Evolutionary conservation across 2,888 invertebrate species (phyloP), one percentile per base, ranked within the genome.

Genomic region (Villa cingulata): DNA sequence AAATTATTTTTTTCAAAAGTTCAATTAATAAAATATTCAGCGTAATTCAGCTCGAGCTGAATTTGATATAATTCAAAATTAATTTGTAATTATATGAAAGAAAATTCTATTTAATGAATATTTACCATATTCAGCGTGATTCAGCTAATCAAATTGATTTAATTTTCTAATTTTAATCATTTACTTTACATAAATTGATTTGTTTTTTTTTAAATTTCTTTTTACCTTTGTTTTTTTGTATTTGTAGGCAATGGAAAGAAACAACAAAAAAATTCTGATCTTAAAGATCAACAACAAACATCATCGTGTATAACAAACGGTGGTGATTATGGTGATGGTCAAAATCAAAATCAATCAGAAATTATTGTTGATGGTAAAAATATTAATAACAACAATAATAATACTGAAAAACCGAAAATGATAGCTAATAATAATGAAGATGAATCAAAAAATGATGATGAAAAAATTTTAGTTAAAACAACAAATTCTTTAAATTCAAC

Each of bases 251-350:
- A 32, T 32, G 29, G 29, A 5, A 17, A 29, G 36, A 38, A 42
- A 18, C 36, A 37, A 32, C n/a, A 38, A 37, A 45, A 17, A 45
- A 50, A 45, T 45, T 40, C 48, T 39, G 50, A 50, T n/a, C n/a
- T n/a, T 45, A 50, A 45, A 20, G 48, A 50, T 27, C n/a, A 32
- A 12, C n/a, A n/a, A n/a, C n/a, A n/a, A n/a, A n/a, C n/a, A n/a
- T n/a, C n/a, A n/a, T n/a, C n/a, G n/a, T 32, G 15, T 12, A 46
- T 39, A 41, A 42, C 34, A 29, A 45, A 48, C 37, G 45, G 39
- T n/a, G 43, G 20, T 18, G 15, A 4, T 10, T 37, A n/a, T 37
- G 36, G 23, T 23, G 23, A n/a, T n/a, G n/a, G n/a, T n/a, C n/a
- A 27, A 27, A 27, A 27, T 20, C 43, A 42, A 19, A 29, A 20